Percentiles rank a stretch among this genome's conserved stretches.
Conservation (phyloP, 2,888 invertebrate species). For the Morinoia aosen region DNA sequence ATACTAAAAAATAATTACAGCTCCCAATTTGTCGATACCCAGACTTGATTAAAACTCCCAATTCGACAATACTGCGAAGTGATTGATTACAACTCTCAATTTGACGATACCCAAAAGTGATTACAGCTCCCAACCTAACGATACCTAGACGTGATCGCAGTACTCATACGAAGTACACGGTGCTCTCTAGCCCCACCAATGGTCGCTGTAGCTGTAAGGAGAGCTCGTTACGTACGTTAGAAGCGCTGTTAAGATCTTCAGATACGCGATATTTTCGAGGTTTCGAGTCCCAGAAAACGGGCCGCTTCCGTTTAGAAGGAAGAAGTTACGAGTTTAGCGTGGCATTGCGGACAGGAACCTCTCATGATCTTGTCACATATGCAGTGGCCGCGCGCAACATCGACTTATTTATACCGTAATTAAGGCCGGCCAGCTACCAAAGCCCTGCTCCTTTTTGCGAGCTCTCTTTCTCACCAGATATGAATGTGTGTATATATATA, state of each 20-base stretch:
- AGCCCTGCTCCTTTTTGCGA: background rate
- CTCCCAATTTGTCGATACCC: too few species aligned
- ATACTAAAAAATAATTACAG: background rate
- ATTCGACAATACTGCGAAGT: too few species aligned
- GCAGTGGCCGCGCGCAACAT: slow-evolving; percentile 29
- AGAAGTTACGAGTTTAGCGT: slow-evolving; percentile 19
- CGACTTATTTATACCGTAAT: slow-evolving; percentile 47
- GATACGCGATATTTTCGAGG: background rate
- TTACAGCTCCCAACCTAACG: too few species aligned
- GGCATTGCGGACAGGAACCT: slow-evolving; percentile 44
- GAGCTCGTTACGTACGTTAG: slow-evolving; percentile 2
- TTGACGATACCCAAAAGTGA: too few species aligned
- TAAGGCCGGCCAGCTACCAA: slow-evolving; percentile 1
- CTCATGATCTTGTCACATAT: slow-evolving; percentile 51
- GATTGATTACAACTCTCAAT: too few species aligned
- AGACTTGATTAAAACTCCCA: too few species aligned
- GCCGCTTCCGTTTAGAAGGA: slow-evolving; percentile 44
- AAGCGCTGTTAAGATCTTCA: background rate
- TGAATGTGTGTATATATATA: background rate
- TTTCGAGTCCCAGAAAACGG: background rate
- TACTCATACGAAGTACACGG: background rate
- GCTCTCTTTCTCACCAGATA: background rate
- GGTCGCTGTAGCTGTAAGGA: background rate
- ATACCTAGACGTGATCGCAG: background rate
- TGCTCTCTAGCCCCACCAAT: background rate